phyloP scores from a whole-genome alignment of 2,113 vertebrate genomes.

The Psittacus erithacus region DNA sequence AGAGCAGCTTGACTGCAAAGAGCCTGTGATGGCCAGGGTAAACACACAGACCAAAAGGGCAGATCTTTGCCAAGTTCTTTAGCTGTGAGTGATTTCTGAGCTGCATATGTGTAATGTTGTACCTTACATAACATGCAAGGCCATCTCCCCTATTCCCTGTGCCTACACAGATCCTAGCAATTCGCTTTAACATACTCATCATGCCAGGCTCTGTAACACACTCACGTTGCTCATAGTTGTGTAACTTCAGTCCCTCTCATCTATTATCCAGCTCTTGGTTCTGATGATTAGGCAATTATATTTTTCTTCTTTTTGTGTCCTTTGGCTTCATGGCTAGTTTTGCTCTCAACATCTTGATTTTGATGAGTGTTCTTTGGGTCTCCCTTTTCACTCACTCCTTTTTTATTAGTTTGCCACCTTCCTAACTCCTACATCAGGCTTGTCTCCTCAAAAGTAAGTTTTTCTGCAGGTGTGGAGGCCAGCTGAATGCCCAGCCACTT shows the following conservation, averaged over 20 bases:
- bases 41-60: background rate
- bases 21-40: background rate
- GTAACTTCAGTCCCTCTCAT: background rate
- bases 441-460: background rate
- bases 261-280: background rate
- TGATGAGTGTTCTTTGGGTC: background rate
- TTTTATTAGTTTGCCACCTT: background rate
- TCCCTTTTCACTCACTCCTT: background rate
- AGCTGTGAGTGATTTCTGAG: background rate
- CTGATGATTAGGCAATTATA: background rate
- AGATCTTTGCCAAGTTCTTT: background rate
- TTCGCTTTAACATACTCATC: background rate
- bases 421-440: background rate
- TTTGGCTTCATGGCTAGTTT: background rate
- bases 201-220: background rate
- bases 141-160: background rate
- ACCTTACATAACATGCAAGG: background rate
- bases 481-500: background rate
- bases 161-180: background rate
- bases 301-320: slow-evolving; percentile 9
- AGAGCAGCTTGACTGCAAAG: background rate
- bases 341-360: background rate
- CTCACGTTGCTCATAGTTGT: background rate
- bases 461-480: background rate
- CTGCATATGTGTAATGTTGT: background rate